Base-by-base conservation (phyloP, 2,113 vertebrate genomes). In the Raphicerus campestris region DNA sequence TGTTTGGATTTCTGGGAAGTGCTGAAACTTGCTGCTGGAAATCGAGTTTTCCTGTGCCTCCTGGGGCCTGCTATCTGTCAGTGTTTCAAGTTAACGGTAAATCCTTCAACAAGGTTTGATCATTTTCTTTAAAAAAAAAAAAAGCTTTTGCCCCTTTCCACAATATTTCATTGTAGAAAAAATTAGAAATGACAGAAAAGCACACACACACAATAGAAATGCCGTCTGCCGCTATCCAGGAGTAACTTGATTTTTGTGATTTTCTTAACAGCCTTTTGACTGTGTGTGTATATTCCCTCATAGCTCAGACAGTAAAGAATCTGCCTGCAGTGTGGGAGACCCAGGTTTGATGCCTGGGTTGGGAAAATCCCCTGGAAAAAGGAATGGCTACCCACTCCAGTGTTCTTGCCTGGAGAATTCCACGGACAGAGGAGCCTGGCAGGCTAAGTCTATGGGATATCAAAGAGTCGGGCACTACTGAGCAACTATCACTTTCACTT, bases 211-310 rank as follows among this genome's bases (percentile, higher is more conserved):
- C 91, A 91, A 95, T 92, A 86, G 61, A 91, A 95, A 84, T 70
- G 83, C 80, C 58, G 81, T 89, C 87, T 93, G 77, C 81, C 24
- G 47, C 22, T 10, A 22, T 73, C 78, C 56, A 93, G 55, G 87
- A 90, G 92, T 80, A 86, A 11, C 61, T 32, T 58, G 70, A n/a
- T 91, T 88, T 93, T 89, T 53, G 63, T 89, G 87, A 66, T 30
- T 94, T 96, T 92, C 70, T 87, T 91, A 91, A 30, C 45, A 75
- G 24, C 16, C 28, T 93, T 97, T 95, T 84, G 78, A 89, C 60
- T 56, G 45, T 89, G 32, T 84, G 83, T 42, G 66, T 73, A 24
- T 73, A 39, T 39, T 73, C 66, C 66, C 19, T 73, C 5, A 0
- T 73, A 73, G 66, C 66, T 22, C 66, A 73, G 66, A 24, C 0